These are phyloP conservation scores for Lucifuga dentata DNA, from an alignment of 2,113 vertebrate genomes.

Conservation along the genomic window DNA sequence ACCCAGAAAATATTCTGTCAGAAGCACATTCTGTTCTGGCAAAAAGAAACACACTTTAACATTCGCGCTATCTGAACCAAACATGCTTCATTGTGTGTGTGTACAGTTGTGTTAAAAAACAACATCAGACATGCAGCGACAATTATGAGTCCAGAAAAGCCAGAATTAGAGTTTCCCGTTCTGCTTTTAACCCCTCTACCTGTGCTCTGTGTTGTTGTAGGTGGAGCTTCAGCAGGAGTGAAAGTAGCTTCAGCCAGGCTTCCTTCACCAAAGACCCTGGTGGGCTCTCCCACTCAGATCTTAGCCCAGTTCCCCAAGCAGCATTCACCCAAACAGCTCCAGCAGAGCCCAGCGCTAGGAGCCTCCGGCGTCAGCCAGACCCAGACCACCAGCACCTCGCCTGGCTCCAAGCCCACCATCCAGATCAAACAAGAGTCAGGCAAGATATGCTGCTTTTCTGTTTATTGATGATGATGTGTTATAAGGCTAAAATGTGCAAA, in stretches of 20 bases:
- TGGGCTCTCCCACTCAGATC: conserved; percentile 92
- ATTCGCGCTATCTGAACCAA: too few relatives aligned
- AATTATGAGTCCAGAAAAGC: too few relatives aligned
- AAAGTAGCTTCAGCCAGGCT: conserved; percentile 92
- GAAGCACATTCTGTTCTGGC: too few relatives aligned
- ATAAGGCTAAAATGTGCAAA: too few relatives aligned
- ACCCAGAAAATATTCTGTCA: too few relatives aligned
- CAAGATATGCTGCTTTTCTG: conserved; percentile 46
- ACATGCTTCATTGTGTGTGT: too few relatives aligned
- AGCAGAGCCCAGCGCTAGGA: conserved; percentile 77
- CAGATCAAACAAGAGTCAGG: conserved; percentile 99
- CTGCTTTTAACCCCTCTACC: too few relatives aligned
- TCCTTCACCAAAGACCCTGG: conserved; percentile 93
- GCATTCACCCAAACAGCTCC: conserved; percentile 87
- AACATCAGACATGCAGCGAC: too few relatives aligned
- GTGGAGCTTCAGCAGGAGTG: conserved; percentile 88
- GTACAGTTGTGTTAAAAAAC: too few relatives aligned
- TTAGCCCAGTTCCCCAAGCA: conserved; percentile 95
- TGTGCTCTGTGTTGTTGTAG: conserved; percentile 52
- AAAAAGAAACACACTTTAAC: too few relatives aligned
- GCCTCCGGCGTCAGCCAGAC: conserved; percentile 74
- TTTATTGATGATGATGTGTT: too few relatives aligned
- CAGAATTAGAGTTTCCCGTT: too few relatives aligned
- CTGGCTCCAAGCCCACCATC: conserved; percentile 93
- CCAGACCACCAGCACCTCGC: conserved; percentile 81